Evolutionary conservation across 2,888 invertebrate genomes (phyloP).

Genomic region (Merodon equestris): DNA sequence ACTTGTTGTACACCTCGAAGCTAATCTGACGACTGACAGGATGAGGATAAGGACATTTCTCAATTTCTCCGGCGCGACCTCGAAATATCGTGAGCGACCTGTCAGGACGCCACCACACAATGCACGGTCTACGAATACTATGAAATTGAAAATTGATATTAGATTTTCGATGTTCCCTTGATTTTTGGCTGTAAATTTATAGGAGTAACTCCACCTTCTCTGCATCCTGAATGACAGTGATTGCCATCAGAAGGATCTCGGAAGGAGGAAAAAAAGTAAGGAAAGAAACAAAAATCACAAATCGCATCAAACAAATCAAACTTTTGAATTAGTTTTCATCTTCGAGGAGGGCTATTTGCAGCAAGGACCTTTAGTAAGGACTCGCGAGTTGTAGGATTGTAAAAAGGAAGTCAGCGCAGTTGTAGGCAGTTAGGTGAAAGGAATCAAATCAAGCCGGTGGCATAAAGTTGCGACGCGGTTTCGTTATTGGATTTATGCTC

Average conservation of each 20-base stretch:
- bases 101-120: background rate
- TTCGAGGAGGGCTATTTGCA: conserved; percentile 9
- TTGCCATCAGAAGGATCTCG: background rate
- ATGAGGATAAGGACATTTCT: background rate
- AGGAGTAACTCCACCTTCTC: too few species aligned
- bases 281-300: conserved; percentile 59
- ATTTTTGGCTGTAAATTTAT: conserved; percentile 53
- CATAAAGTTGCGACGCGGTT: conserved; percentile 53
- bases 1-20: conserved; percentile 62
- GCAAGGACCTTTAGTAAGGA: too few species aligned
- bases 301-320: conserved; percentile 68
- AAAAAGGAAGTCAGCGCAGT: conserved; percentile 28
- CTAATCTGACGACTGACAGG: conserved; percentile 64
- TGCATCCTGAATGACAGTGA: conserved; percentile 6
- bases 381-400: background rate
- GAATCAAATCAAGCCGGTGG: conserved; percentile 49
- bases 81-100: background rate
- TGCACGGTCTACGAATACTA: conserved; percentile 22
- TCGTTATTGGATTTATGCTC: conserved; percentile 58
- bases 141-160: conserved; percentile 67
- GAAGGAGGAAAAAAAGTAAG: conserved; percentile 16
- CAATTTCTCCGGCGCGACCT: background rate
- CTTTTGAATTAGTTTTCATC: conserved; percentile 67
- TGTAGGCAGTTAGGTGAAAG: conserved; percentile 35
- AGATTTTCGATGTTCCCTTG: conserved; percentile 60